Evolutionary conservation across 1,140 invertebrate species (phyloP).

Genomic region (Phenacoccus solenopsis): DNA sequence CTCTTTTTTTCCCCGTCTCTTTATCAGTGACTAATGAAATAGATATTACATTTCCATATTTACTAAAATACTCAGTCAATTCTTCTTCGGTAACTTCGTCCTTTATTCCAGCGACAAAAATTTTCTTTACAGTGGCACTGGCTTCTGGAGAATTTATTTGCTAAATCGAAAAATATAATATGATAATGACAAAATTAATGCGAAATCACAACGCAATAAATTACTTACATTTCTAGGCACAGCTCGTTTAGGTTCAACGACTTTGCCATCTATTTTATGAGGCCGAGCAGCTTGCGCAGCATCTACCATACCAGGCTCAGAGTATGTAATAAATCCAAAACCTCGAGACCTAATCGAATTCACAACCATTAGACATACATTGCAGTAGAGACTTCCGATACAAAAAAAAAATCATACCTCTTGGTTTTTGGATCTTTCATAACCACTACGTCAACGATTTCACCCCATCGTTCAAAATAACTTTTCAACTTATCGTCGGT

Average conservation of each 20-base stretch:
- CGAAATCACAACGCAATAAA: not conserved
- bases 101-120: slow-evolving; percentile 85
- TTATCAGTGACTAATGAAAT: slow-evolving; percentile 88
- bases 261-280: slow-evolving; percentile 64
- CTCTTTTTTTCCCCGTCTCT: slow-evolving; percentile 78
- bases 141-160: slow-evolving; percentile 80
- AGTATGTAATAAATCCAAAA: slow-evolving; percentile 95
- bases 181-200: slow-evolving; percentile 10
- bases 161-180: slow-evolving; percentile 34
- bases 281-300: slow-evolving; percentile 80
- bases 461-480: slow-evolving; percentile 94
- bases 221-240: slow-evolving; percentile 63
- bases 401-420: slow-evolving; percentile 31
- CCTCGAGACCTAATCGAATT: slow-evolving; percentile 53
- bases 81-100: slow-evolving; percentile 83
- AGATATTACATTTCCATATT: slow-evolving; percentile 69
- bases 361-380: not conserved
- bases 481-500: slow-evolving; percentile 87
- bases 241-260: slow-evolving; percentile 93
- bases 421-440: slow-evolving; percentile 94
- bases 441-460: slow-evolving; percentile 93
- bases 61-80: slow-evolving; percentile 67
- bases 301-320: slow-evolving; percentile 81
- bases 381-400: not conserved
- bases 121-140: slow-evolving; percentile 86